phyloP scores from a whole-genome alignment of 2,113 vertebrate species.

The Meleagris gallopavo region DNA sequence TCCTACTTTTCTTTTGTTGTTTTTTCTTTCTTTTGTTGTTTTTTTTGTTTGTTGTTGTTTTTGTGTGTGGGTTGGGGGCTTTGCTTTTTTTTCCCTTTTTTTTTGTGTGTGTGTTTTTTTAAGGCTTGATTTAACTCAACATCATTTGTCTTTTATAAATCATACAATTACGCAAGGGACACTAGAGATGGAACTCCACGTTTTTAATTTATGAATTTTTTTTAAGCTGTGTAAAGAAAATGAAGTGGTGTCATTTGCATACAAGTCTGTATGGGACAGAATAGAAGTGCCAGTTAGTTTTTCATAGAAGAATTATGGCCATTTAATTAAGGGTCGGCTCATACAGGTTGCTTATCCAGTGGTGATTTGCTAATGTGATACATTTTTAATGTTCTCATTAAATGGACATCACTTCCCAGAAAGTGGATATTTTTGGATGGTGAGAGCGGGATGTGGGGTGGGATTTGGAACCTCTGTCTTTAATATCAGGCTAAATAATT shows the following conservation, averaged over 20 bases:
- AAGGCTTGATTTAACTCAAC: constrained; percentile 80
- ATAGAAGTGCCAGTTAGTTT: constrained; percentile 86
- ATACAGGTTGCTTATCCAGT: constrained; percentile 77
- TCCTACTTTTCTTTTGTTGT: constrained; percentile 72
- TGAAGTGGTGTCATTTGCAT: constrained; percentile 79
- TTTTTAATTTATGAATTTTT: constrained; percentile 90
- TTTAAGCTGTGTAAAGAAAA: constrained; percentile 80
- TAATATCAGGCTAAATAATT: constrained; percentile 64
- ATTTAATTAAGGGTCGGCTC: constrained; percentile 80
- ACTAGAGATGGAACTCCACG: constrained; percentile 79
- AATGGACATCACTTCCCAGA: constrained; percentile 65
- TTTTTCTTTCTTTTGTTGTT: not conserved
- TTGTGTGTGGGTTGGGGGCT: not conserved
- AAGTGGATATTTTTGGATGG: constrained; percentile 60
- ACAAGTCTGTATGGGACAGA: constrained; percentile 82
- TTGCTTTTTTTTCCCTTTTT: constrained; percentile 29
- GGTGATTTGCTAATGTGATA: constrained; percentile 68
- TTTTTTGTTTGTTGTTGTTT: constrained; percentile 40
- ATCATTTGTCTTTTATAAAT: constrained; percentile 85
- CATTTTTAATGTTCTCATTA: constrained; percentile 73
- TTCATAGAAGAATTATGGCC: constrained; percentile 75
- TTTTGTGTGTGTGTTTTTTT: not conserved
- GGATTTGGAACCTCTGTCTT: constrained; percentile 25
- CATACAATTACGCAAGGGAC: constrained; percentile 80
- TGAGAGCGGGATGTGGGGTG: not conserved